Conservation (phyloP, 2,797 vertebrate species). For the Acanthornis magna region DNA sequence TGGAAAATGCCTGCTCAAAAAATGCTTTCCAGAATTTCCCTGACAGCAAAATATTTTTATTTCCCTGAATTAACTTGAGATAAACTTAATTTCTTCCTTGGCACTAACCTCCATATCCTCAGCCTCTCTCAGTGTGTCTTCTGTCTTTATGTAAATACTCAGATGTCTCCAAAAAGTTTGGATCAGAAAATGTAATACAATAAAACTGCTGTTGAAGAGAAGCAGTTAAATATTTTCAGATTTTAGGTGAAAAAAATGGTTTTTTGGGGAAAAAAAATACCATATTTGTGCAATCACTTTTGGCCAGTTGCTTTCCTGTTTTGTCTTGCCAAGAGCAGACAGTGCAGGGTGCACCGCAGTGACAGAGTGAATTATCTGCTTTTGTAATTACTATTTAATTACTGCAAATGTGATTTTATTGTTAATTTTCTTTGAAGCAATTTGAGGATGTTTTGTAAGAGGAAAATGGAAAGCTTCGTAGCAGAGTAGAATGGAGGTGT, state of each 20-base stretch:
- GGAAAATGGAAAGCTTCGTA: not conserved
- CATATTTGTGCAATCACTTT: not conserved
- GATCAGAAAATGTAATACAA: not conserved
- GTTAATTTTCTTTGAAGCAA: not conserved
- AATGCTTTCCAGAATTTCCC: not conserved
- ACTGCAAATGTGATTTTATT: not conserved
- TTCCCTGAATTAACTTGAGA: not conserved
- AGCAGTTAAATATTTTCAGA: not conserved
- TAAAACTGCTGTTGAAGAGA: not conserved
- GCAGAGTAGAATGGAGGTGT: not conserved
- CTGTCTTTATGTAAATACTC: not conserved
- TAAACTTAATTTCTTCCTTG: not conserved
- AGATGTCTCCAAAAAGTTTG: accelerated
- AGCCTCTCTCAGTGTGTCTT: not conserved
- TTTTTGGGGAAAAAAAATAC: not conserved
- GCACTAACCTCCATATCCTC: not conserved
- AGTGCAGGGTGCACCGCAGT: not conserved
- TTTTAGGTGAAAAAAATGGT: not conserved
- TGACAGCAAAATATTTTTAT: not conserved
- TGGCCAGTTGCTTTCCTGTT: not conserved
- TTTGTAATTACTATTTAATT: not conserved
- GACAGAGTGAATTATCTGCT: not conserved
- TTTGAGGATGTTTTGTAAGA: not conserved
- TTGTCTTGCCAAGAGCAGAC: not conserved
- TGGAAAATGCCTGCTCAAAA: not conserved